Conservation (phyloP, 2,113 vertebrate species). For the Oryzias celebensis region DNA sequence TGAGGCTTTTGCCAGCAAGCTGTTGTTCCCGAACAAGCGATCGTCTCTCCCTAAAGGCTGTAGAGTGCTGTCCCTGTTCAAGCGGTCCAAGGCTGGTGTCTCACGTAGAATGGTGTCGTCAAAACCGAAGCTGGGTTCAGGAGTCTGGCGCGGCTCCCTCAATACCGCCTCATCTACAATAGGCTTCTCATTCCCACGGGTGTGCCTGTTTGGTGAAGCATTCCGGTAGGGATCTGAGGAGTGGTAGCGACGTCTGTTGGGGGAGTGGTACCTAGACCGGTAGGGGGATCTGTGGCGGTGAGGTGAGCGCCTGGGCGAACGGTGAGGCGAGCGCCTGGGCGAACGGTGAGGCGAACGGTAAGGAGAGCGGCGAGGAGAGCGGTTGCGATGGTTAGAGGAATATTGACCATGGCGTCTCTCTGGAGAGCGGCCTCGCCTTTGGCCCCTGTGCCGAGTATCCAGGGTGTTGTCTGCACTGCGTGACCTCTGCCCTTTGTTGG, state of each 20-base stretch:
- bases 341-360: conserved; percentile 76
- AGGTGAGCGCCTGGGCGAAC: conserved; percentile 75
- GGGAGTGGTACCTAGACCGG: conserved; percentile 83
- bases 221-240: conserved; percentile 66
- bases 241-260: conserved; percentile 69
- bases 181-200: conserved; percentile 77
- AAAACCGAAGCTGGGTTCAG: conserved; percentile 40
- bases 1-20: conserved; percentile 57
- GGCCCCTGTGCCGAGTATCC: conserved; percentile 73
- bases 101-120: conserved; percentile 66
- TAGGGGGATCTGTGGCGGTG: conserved; percentile 64
- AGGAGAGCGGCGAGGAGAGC: conserved; percentile 69
- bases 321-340: conserved; percentile 72
- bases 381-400: conserved; percentile 59
- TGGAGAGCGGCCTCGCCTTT: conserved; percentile 79
- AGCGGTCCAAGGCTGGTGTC: conserved; percentile 54
- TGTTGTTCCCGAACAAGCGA: conserved; percentile 49
- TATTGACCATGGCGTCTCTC: conserved; percentile 71
- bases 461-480: conserved; percentile 86
- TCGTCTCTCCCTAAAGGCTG: conserved; percentile 24
- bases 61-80: conserved; percentile 55
- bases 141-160: conserved; percentile 48
- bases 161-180: conserved; percentile 62
- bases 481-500: conserved; percentile 80
- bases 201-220: conserved; percentile 73